Evolutionary conservation across 1,140 invertebrate genomes (phyloP).

Genomic region (Drosophila equinoxialis): DNA sequence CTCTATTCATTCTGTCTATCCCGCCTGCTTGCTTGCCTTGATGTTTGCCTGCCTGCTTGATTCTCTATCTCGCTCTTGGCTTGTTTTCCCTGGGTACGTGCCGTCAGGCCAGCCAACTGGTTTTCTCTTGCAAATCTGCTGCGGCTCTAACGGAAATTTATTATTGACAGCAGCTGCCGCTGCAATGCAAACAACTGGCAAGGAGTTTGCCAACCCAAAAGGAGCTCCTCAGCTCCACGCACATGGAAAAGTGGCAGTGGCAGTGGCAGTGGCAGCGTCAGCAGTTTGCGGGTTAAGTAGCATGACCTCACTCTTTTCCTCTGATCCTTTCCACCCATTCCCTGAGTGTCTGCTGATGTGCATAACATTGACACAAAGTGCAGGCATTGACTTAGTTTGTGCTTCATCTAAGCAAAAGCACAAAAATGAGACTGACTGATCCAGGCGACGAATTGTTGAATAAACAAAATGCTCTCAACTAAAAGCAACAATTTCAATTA

Average conservation of each 20-base stretch:
- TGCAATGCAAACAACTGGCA: slow-evolving; percentile 75
- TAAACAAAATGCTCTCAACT: background rate
- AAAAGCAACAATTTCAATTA: too few species aligned
- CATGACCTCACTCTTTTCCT: slow-evolving; percentile 31
- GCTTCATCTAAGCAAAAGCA: background rate
- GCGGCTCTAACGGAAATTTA: slow-evolving; percentile 82
- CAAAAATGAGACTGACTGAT: background rate
- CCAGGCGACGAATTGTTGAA: slow-evolving; percentile 17
- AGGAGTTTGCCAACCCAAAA: slow-evolving; percentile 32
- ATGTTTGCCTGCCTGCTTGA: background rate
- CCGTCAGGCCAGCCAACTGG: slow-evolving; percentile 48
- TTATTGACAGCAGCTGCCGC: slow-evolving; percentile 81
- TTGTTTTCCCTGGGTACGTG: slow-evolving; percentile 34
- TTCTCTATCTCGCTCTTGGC: background rate
- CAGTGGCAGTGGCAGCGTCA: slow-evolving; percentile 53
- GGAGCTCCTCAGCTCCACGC: slow-evolving; percentile 16
- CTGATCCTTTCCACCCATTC: slow-evolving; percentile 2
- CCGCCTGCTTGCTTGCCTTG: background rate
- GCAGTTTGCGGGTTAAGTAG: slow-evolving; percentile 75
- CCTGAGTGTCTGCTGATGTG: slow-evolving; percentile 54
- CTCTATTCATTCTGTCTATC: slow-evolving; percentile 3
- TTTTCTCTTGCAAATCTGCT: slow-evolving; percentile 71
- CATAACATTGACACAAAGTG: slow-evolving; percentile 79
- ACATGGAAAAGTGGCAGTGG: slow-evolving; percentile 39
- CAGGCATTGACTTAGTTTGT: slow-evolving; percentile 25